Evolutionary conservation across 2,797 vertebrate genomes (phyloP).

Genomic region (Propithecus deckenii): DNA sequence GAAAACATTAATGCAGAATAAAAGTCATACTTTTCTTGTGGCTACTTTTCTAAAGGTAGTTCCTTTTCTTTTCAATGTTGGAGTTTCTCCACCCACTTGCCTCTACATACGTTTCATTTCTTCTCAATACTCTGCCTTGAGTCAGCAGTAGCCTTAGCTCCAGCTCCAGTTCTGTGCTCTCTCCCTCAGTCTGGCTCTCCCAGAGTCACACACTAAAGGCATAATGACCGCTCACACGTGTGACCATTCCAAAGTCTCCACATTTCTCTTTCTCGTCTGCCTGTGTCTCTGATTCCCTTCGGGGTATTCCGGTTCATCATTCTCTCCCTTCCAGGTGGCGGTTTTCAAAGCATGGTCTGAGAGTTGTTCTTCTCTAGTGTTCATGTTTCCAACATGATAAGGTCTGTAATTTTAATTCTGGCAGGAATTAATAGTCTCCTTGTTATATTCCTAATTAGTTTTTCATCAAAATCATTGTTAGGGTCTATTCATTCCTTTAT

Average conservation of each 20-base stretch:
- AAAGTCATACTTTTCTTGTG: background rate
- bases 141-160: background rate
- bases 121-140: background rate
- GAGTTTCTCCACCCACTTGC: background rate
- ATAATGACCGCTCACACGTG: background rate
- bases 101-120: background rate
- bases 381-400: constrained; percentile 49
- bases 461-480: constrained; percentile 76
- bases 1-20: background rate
- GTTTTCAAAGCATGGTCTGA: background rate
- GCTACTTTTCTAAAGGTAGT: background rate
- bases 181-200: background rate
- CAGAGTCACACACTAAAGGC: background rate
- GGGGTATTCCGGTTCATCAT: background rate
- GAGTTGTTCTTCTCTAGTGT: constrained; percentile 49
- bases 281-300: background rate
- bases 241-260: background rate
- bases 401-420: constrained; percentile 70
- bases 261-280: background rate
- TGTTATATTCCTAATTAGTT: constrained; percentile 74
- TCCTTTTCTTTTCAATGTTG: background rate
- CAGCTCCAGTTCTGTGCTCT: background rate
- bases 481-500: constrained; percentile 63
- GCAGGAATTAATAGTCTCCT: constrained; percentile 73
- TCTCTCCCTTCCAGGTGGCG: background rate